Base-by-base conservation (phyloP, 2,888 invertebrate genomes). In the Scaptomyza caliginosa region DNA sequence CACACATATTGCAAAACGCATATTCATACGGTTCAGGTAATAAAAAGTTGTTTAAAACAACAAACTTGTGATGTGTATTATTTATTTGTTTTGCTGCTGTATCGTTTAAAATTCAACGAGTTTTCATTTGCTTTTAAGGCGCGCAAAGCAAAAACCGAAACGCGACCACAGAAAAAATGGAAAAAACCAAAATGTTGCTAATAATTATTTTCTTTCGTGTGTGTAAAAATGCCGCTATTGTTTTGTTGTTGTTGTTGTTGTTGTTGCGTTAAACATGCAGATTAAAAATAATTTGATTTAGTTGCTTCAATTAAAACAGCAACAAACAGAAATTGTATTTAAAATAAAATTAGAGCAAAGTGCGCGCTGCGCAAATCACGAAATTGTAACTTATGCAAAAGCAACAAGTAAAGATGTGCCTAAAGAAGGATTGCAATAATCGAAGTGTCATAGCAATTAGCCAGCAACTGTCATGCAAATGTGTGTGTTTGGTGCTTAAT, bases 31-130 rank as follows among this genome's bases (percentile, higher is more conserved):
- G 69, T 56, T 62, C 82, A 86, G 87, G 85, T 81, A 86, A 82
- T 82, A 82, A 82, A 81, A 81, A 80, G 45, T 51, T 84, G 84
- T 86, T 82, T 86, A 86, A 82, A 84, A 66, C 55, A 83, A 83
- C 83, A 80, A 68, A 55, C 83, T 7, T 30, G 46, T 67, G 38
- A n/a, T n/a, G n/a, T n/a, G n/a, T n/a, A n/a, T n/a, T 84, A 84
- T 82, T 86, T 82, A 84, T 82, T 86, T 82, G 66, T 65, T 68
- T 82, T 74, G 51, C 68, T 56, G 16, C 26, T n/a, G 11, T 28
- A 3, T 36, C 38, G 30, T 66, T 64, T 48, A 48, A 60, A 67
- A 67, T 80, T 71, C 77, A 86, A 80, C 71, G 80, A 60, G 66
- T 71, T 83, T 74, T 66, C 64, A 67, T 86, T 80, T 77, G 77